Conservation (phyloP, 2,888 invertebrate genomes). For the Thyatira batis region DNA sequence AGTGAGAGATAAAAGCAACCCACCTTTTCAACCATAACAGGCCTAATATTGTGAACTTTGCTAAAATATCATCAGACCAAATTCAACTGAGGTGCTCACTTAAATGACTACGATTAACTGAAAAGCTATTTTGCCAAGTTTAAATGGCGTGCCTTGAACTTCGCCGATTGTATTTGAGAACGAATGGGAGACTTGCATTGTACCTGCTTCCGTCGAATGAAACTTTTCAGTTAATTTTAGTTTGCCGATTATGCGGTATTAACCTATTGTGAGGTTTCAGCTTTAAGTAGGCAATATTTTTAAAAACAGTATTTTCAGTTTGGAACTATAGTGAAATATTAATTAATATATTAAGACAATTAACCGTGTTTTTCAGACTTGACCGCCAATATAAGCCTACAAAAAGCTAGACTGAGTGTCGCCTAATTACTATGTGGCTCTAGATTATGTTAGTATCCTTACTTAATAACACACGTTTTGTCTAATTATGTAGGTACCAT, state of each 20-base stretch:
- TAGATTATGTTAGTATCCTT: no score
- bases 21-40: constrained; percentile 4
- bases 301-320: no score
- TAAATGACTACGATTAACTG: constrained; percentile 74
- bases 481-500: background rate
- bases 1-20: constrained; percentile 1
- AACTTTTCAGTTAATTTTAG: constrained; percentile 53
- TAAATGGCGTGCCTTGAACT: constrained; percentile 65
- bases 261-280: constrained; percentile 3
- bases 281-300: no score
- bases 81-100: constrained; percentile 57
- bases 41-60: constrained; percentile 36
- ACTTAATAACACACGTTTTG: no score
- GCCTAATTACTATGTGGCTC: no score
- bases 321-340: no score
- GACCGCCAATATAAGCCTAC: no score
- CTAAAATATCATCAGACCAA: constrained; percentile 63
- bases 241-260: constrained; percentile 18
- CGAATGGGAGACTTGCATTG: constrained; percentile 61
- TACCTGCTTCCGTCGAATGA: constrained; percentile 43
- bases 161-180: constrained; percentile 62
- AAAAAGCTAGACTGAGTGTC: no score
- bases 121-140: constrained; percentile 72
- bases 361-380: no score
- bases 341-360: no score